Evolutionary conservation across 2,113 vertebrate species (phyloP).

Genomic region (Haemorhous mexicanus): DNA sequence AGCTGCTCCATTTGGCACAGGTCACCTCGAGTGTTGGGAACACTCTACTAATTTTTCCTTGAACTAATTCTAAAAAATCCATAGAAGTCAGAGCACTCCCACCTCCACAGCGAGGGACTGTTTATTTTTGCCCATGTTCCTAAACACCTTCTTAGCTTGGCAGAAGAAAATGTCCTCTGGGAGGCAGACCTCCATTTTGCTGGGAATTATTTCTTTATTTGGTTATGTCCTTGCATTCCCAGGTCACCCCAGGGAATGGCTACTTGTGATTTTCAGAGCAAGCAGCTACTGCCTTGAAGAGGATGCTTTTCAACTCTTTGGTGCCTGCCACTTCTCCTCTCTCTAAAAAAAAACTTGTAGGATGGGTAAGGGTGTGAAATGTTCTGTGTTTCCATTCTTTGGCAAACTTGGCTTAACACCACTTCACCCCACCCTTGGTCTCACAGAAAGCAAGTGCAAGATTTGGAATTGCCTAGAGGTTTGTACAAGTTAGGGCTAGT

Average conservation of each 20-base stretch:
- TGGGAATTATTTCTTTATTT: background rate
- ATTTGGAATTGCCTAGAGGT: background rate
- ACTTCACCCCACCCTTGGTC: background rate
- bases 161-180: background rate
- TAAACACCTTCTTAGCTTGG: background rate
- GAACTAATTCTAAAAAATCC: constrained; percentile 43
- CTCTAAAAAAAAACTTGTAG: background rate
- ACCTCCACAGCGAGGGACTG: background rate
- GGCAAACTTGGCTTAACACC: background rate
- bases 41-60: constrained; percentile 39
- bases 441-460: background rate
- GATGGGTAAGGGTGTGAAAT: background rate
- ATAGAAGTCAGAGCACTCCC: background rate
- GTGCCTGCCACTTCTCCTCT: background rate
- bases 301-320: background rate
- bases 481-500: background rate
- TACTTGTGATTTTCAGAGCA: background rate
- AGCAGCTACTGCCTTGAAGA: background rate
- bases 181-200: background rate
- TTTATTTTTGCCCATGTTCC: background rate
- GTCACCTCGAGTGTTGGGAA: constrained; percentile 27
- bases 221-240: background rate
- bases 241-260: background rate
- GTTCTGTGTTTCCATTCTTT: background rate
- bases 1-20: constrained; percentile 59